These are phyloP conservation scores for Gonatopus flavifemur DNA, from an alignment of 1,140 invertebrate genomes.

Conservation along the genomic window DNA sequence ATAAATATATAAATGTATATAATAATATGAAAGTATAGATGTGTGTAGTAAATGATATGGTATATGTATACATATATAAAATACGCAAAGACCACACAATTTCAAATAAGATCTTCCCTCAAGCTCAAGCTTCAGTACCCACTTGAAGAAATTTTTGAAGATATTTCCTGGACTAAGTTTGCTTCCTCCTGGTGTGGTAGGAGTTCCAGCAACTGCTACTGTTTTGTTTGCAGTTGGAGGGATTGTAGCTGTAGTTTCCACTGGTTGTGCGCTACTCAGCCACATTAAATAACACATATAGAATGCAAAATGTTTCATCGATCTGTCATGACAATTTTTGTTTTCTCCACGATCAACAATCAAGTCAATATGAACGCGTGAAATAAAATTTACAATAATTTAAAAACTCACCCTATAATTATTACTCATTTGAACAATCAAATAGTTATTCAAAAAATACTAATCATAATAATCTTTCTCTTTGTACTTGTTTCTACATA, in stretches of 20 bases:
- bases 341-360: too few species aligned
- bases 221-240: conserved; percentile 55
- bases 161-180: conserved; percentile 84
- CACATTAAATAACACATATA: conserved; percentile 40
- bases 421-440: too few species aligned
- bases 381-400: not conserved
- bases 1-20: conserved; percentile 38
- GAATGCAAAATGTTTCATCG: conserved; percentile 23
- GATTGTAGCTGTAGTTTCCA: conserved; percentile 48
- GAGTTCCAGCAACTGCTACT: conserved; percentile 60
- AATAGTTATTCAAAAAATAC: too few species aligned
- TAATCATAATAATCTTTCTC: too few species aligned
- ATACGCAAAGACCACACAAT: conserved; percentile 28
- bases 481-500: too few species aligned
- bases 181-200: conserved; percentile 64
- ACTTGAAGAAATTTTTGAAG: conserved; percentile 97
- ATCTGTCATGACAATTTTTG: too few species aligned
- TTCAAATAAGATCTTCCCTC: conserved; percentile 34
- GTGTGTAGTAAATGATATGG: too few species aligned
- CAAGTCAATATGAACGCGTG: not conserved
- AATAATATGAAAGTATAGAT: too few species aligned
- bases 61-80: conserved; percentile 21
- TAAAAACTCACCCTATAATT: conserved; percentile 4
- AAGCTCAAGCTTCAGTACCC: conserved; percentile 45
- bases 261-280: conserved; percentile 50